These are phyloP conservation scores for Cotesia typhae DNA, from an alignment of 1,140 invertebrate genomes.

Conservation along the genomic window DNA sequence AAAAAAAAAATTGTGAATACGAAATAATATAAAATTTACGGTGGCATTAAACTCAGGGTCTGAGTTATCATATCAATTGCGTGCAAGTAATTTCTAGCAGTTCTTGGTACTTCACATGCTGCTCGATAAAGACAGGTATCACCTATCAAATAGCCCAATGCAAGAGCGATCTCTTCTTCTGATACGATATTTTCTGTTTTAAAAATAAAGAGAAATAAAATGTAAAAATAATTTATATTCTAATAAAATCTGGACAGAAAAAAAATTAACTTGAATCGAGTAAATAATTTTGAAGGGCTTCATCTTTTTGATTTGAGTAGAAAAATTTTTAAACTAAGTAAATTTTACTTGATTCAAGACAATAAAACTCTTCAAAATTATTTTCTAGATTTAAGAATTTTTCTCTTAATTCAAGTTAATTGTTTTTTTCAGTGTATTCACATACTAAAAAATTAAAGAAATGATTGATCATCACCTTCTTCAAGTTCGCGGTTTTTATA, in stretches of 20 bases:
- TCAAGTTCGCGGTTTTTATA: slow-evolving; percentile 49
- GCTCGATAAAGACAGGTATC: slow-evolving; percentile 80
- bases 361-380: too few relatives aligned
- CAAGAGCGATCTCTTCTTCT: slow-evolving; percentile 74
- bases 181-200: slow-evolving; percentile 65
- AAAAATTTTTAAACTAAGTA: too few relatives aligned
- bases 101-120: slow-evolving; percentile 77
- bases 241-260: background rate
- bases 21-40: slow-evolving; percentile 62
- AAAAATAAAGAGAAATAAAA: slow-evolving; percentile 31
- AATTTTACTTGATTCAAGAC: too few relatives aligned
- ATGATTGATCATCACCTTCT: slow-evolving; percentile 48
- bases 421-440: too few relatives aligned
- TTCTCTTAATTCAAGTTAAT: too few relatives aligned
- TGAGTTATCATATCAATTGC: slow-evolving; percentile 79
- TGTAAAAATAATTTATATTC: slow-evolving; percentile 29
- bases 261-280: too few relatives aligned
- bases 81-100: slow-evolving; percentile 77
- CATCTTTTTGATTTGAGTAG: too few relatives aligned
- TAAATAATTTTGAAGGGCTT: too few relatives aligned
- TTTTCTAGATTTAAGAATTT: too few relatives aligned
- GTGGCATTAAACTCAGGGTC: slow-evolving; percentile 73
- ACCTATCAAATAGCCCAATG: slow-evolving; percentile 76
- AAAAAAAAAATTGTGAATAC: slow-evolving; percentile 19
- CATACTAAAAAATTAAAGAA: background rate